Evolutionary conservation across 2,113 vertebrate species (phyloP).

Genomic region (Reinhardtius hippoglossoides): DNA sequence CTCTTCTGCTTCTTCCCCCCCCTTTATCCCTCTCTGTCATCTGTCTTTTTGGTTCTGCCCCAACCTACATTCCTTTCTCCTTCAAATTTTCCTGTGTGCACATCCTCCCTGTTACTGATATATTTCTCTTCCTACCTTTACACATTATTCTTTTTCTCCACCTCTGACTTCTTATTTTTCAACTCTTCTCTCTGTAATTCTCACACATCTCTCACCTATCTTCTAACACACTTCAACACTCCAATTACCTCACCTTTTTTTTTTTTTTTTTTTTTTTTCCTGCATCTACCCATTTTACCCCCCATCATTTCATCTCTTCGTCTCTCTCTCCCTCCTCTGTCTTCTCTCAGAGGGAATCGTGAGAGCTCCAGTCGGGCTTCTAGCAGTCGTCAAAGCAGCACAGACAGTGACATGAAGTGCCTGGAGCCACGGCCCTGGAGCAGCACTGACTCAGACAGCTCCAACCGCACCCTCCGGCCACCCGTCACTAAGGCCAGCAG

Average conservation of each 20-base stretch:
- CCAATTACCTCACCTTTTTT: constrained; percentile 6
- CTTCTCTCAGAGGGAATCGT: constrained; percentile 87
- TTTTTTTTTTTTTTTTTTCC: not conserved
- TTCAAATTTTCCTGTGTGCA: constrained; percentile 4
- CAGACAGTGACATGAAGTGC: constrained; percentile 95
- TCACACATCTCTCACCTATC: not conserved
- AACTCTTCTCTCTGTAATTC: constrained; percentile 6
- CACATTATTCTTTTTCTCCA: constrained; percentile 14
- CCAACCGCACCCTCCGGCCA: constrained; percentile 89
- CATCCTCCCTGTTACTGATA: not conserved
- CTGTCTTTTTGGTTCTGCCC: constrained; percentile 10
- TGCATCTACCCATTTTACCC: constrained; percentile 1
- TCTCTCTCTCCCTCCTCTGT: constrained; percentile 2
- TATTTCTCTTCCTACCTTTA: not conserved
- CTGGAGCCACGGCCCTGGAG: constrained; percentile 98
- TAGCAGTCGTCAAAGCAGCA: constrained; percentile 98
- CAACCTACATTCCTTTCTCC: constrained; percentile 15
- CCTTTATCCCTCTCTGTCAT: constrained; percentile 21
- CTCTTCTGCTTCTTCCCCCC: constrained; percentile 30
- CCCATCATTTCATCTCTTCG: constrained; percentile 17
- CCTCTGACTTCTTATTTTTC: not conserved
- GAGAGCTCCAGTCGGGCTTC: constrained; percentile 91
- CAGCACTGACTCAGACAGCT: constrained; percentile 97
- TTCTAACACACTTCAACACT: not conserved
- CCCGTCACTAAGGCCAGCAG: constrained; percentile 99